Percentiles rank a stretch among this genome's conserved stretches.
Conservation (phyloP, 2,797 vertebrate genomes). For the Acropternis orthonyx region DNA sequence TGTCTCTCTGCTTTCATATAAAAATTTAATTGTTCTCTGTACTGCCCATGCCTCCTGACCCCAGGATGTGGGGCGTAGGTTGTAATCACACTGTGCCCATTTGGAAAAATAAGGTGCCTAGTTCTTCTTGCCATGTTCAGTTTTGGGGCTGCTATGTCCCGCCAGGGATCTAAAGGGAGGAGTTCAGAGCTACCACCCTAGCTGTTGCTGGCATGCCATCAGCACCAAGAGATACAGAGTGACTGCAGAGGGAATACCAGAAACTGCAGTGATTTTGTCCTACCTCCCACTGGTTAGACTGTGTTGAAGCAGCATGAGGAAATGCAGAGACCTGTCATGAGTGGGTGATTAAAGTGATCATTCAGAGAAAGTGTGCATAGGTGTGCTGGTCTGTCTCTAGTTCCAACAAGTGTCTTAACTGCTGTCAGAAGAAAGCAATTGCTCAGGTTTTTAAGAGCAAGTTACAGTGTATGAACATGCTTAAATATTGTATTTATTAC, state of each 20-base stretch:
- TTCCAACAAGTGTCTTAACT: neutral
- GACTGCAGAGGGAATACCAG: neutral
- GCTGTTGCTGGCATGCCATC: neutral
- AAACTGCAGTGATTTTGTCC: neutral
- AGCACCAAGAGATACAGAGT: neutral
- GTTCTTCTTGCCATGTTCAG: neutral
- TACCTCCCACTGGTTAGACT: neutral
- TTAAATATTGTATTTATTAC: neutral
- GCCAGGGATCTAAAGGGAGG: neutral
- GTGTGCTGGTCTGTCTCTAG: neutral
- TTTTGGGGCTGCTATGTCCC: neutral
- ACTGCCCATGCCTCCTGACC: accelerated
- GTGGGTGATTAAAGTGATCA: neutral
- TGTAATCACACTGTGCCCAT: neutral
- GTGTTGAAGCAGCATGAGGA: neutral
- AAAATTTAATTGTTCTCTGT: neutral
- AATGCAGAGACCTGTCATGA: neutral
- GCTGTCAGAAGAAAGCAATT: neutral
- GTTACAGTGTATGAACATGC: neutral
- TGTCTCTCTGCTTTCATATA: neutral
- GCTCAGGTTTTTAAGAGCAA: neutral
- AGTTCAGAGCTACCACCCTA: neutral
- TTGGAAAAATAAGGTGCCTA: neutral
- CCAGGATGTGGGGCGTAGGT: neutral
- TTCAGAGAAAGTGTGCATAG: neutral